These are phyloP conservation scores for Temnopleurus reevesii DNA, from an alignment of 53 echinoderm and acorn worm species.

Conservation along the genomic window DNA sequence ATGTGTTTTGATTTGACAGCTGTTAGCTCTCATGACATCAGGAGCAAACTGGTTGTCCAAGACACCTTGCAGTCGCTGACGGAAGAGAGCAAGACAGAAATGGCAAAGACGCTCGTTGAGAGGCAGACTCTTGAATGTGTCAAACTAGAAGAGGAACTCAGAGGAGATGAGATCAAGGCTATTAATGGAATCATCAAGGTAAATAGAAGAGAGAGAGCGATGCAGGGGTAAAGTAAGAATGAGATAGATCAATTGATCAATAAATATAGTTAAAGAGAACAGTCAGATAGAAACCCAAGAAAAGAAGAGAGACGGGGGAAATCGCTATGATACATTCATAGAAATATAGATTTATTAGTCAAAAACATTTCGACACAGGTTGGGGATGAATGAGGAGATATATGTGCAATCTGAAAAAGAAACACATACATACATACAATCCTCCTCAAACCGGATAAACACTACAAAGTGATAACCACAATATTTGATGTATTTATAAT, in stretches of 20 bases:
- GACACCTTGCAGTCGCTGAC: constrained; percentile 78
- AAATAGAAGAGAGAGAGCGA: not conserved
- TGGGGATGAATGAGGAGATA: too few relatives aligned
- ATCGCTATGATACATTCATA: too few relatives aligned
- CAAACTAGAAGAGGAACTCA: constrained; percentile 77
- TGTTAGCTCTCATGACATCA: constrained; percentile 74
- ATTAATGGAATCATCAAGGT: constrained; percentile 79
- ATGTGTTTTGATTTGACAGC: constrained; percentile 38
- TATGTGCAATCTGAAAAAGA: too few relatives aligned
- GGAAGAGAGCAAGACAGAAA: constrained; percentile 75
- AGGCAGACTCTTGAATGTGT: constrained; percentile 90
- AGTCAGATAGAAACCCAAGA: not conserved
- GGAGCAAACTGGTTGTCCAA: constrained; percentile 80
- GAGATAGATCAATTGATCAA: too few relatives aligned
- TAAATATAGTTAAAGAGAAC: not conserved
- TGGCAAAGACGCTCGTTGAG: constrained; percentile 87
- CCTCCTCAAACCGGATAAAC: too few relatives aligned
- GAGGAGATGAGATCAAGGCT: constrained; percentile 77
- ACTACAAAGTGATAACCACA: too few relatives aligned
- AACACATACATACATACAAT: too few relatives aligned
- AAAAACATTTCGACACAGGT: too few relatives aligned
- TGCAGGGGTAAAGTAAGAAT: not conserved
- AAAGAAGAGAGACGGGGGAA: not conserved
- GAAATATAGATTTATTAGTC: too few relatives aligned
- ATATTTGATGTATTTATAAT: too few relatives aligned